phyloP scores from a whole-genome alignment of 1,140 invertebrate genomes.

The Diprion similis region DNA sequence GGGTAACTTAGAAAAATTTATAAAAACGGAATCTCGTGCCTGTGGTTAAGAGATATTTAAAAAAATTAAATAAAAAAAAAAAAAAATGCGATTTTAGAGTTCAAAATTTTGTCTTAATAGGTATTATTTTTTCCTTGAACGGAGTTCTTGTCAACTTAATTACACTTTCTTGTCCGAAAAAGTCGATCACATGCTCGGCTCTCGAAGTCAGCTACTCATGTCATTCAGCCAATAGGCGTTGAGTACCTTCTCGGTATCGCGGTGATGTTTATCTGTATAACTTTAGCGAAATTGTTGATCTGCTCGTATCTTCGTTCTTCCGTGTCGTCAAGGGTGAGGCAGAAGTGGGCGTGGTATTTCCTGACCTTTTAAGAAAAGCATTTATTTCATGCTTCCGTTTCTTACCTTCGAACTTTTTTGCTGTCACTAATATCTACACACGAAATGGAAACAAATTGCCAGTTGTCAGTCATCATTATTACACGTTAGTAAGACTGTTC shows the following conservation, averaged over 20 bases:
- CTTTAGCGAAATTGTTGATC: neutral
- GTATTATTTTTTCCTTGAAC: no score
- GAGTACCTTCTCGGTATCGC: neutral
- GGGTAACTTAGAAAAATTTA: no score
- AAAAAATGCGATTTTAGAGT: no score
- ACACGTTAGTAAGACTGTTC: no score
- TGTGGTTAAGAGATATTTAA: no score
- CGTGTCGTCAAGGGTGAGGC: neutral
- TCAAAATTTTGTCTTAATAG: no score
- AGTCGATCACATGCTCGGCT: no score
- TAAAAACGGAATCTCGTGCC: no score
- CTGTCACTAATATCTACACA: slow-evolving; percentile 4
- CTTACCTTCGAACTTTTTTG: neutral
- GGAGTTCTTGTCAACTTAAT: no score
- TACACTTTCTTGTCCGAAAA: no score
- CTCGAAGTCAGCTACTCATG: no score
- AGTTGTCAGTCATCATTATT: neutral
- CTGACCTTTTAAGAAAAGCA: neutral
- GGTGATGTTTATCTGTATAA: neutral
- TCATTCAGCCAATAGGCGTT: neutral
- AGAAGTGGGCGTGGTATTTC: neutral
- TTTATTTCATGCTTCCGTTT: neutral
- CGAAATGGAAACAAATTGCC: slow-evolving; percentile 6
- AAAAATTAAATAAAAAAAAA: no score
- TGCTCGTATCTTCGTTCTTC: neutral